Evolutionary conservation across 2,113 vertebrate species (phyloP), one percentile per base, ranked within the genome.

Genomic region (Eonycteris spelaea): DNA sequence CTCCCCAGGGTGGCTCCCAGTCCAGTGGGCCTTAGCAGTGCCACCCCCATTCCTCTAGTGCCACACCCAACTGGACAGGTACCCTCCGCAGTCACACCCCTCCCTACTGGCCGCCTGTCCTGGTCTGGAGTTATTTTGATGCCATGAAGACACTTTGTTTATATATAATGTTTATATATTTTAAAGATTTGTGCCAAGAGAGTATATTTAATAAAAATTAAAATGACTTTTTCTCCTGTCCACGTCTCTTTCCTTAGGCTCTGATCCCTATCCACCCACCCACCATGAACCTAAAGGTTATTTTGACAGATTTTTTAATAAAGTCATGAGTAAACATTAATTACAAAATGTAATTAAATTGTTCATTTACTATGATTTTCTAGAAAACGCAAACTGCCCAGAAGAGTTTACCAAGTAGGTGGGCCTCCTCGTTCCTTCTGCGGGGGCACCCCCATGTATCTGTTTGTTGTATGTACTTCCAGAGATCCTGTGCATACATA

Each of bases 141-240:
- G 98, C 98, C 97, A 98, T 98, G 98, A 98, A 98, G 97, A 98
- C 90, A 98, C 97, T 98, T 98, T 98, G 98, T 98, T 97, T 97
- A 97, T 98, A 98, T 63, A 98, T 97, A 89, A 98, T 97, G 98
- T 98, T 98, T 98, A 98, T 98, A 97, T 98, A 98, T 98, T 98
- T 98, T 96, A 97, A 97, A 98, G 97, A 98, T 98, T 98, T 98
- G 98, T 98, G 98, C 98, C 98, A 98, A 98, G 96, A 98, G 97
- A 98, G 95, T 98, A 98, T 98, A 98, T 98, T 98, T 98, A 98
- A 98, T 98, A 98, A 98, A 98, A 98, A 98, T 6, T 30, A 22
- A 91, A 95, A 59, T 83, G 88, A 97, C 70, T 89, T 14, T 55
- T 96, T 87, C 80, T 97, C 61, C 24, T 26, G 6, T 0, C 35